Percentiles rank a stretch among this genome's conserved stretches.
phyloP scores from a whole-genome alignment of 2,113 vertebrate species.

The Xiphophorus hellerii region DNA sequence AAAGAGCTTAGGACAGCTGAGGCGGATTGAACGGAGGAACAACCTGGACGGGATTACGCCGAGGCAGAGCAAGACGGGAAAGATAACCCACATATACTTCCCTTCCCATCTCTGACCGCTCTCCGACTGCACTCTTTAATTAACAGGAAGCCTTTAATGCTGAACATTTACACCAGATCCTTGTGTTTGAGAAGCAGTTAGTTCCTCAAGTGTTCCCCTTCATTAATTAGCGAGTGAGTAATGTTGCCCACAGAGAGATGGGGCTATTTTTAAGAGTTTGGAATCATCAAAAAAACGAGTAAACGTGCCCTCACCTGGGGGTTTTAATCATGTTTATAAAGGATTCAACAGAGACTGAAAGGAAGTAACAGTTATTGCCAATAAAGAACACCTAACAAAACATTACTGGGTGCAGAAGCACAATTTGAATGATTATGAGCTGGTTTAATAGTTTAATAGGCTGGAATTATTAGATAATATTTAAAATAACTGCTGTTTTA shows the following conservation, averaged over 20 bases:
- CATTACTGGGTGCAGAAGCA: constrained; percentile 5
- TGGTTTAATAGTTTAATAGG: background rate
- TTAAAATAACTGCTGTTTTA: background rate
- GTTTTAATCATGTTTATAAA: constrained; percentile 17
- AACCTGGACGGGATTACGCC: constrained; percentile 76
- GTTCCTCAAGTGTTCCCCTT: constrained; percentile 56
- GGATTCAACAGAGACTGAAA: constrained; percentile 29
- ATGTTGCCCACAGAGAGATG: constrained; percentile 38
- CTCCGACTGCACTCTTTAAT: constrained; percentile 39
- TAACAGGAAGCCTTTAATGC: constrained; percentile 15
- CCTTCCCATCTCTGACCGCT: constrained; percentile 30
- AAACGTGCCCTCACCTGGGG: constrained; percentile 13
- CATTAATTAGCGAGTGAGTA: constrained; percentile 63
- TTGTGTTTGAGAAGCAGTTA: constrained; percentile 53
- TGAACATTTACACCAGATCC: constrained; percentile 27
- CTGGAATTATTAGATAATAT: background rate
- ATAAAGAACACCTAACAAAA: constrained; percentile 18
- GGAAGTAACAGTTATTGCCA: constrained; percentile 12
- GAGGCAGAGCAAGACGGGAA: constrained; percentile 42
- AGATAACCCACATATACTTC: constrained; percentile 40
- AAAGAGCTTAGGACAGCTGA: constrained; percentile 77
- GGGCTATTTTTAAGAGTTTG: constrained; percentile 19
- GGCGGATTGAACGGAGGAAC: constrained; percentile 71
- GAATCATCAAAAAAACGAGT: constrained; percentile 15
- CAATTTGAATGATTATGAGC: constrained; percentile 26